Conservation (phyloP, 1,140 invertebrate genomes). For the Rhynchophorus ferrugineus region DNA sequence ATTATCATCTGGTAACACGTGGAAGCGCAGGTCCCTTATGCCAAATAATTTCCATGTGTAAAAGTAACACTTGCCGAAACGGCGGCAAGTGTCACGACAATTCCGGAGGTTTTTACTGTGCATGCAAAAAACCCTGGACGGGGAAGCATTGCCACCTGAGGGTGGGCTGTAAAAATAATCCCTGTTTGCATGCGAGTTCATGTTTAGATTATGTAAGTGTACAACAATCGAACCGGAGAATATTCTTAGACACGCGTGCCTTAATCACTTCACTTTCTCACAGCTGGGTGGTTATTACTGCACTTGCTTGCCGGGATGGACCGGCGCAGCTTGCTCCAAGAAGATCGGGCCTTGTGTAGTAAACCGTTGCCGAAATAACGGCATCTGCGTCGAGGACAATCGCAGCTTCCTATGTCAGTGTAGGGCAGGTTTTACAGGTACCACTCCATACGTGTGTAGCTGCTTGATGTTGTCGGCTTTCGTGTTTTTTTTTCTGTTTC, state of each 20-base stretch:
- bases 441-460: slow-evolving; percentile 7
- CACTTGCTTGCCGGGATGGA: slow-evolving; percentile 64
- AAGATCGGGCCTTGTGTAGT: slow-evolving; percentile 51
- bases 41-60: slow-evolving; percentile 45
- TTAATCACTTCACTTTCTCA: slow-evolving; percentile 23
- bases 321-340: slow-evolving; percentile 52
- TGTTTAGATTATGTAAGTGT: slow-evolving; percentile 57
- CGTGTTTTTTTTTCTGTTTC: not conserved
- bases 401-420: slow-evolving; percentile 62
- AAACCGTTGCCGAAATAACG: slow-evolving; percentile 60
- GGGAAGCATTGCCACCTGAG: slow-evolving; percentile 44
- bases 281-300: slow-evolving; percentile 60
- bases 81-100: slow-evolving; percentile 52
- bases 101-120: slow-evolving; percentile 44
- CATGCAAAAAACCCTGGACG: slow-evolving; percentile 50
- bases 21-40: slow-evolving; percentile 52
- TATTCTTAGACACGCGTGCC: not conserved
- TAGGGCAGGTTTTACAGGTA: slow-evolving; percentile 59
- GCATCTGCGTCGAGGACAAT: slow-evolving; percentile 53
- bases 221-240: not conserved
- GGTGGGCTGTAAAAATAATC: slow-evolving; percentile 46
- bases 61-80: slow-evolving; percentile 50
- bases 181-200: slow-evolving; percentile 49
- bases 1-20: no score
- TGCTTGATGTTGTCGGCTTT: not conserved